phyloP scores from a whole-genome alignment of 2,888 invertebrate genomes.

The Drosophila eohydei region DNA sequence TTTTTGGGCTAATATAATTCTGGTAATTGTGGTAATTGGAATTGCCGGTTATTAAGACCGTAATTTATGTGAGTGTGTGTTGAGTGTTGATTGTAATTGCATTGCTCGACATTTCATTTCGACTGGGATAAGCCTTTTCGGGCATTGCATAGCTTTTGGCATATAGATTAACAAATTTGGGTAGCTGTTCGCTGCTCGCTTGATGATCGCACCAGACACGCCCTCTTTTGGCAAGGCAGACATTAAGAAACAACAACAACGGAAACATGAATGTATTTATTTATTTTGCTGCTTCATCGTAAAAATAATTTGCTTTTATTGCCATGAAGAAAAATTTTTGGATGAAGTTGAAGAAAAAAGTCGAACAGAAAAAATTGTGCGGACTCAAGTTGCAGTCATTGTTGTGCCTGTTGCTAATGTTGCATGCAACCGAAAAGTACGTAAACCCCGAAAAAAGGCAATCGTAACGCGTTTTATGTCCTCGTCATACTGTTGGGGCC shows the following conservation, averaged over 20 bases:
- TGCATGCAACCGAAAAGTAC: constrained; percentile 55
- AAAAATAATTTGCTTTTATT: constrained; percentile 77
- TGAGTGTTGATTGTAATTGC: constrained; percentile 25
- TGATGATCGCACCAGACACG: constrained; percentile 34
- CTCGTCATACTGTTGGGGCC: constrained; percentile 52
- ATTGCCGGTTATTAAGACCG: constrained; percentile 46
- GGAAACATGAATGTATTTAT: constrained; percentile 63
- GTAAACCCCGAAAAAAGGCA: constrained; percentile 11
- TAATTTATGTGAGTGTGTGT: constrained; percentile 40
- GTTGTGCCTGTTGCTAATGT: constrained; percentile 42
- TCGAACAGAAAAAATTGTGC: constrained; percentile 13
- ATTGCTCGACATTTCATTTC: constrained; percentile 8
- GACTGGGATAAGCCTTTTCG: constrained; percentile 7
- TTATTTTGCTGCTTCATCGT: constrained; percentile 71
- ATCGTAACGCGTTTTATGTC: constrained; percentile 68
- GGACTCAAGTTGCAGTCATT: constrained; percentile 37
- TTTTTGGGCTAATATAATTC: constrained; percentile 1
- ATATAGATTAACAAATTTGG: constrained; percentile 41
- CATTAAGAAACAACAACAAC: constrained; percentile 43
- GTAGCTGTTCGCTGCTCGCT: constrained; percentile 25
- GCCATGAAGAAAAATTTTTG: constrained; percentile 30
- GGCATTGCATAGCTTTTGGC: constrained; percentile 16
- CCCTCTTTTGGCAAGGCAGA: constrained; percentile 27
- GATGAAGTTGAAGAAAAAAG: constrained; percentile 25
- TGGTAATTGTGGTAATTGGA: constrained; percentile 6